Evolutionary conservation across 2,797 vertebrate genomes (phyloP).

Genomic region (Poeciliopsis presidionis): DNA sequence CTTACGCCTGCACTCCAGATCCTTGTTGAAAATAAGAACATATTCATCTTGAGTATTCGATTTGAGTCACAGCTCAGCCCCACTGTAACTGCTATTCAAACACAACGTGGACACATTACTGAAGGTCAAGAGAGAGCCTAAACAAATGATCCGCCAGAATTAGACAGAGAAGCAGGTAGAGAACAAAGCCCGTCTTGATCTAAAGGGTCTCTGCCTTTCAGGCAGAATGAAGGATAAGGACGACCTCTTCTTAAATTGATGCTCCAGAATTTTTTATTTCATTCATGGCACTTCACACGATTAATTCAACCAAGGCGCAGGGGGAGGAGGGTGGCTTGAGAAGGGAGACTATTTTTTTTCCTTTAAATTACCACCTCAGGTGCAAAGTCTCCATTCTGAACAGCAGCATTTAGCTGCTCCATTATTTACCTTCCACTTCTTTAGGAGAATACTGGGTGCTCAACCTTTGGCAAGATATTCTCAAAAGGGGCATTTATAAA

Average conservation of each 20-base stretch:
- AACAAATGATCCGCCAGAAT: conserved; percentile 26
- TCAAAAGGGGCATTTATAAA: neutral
- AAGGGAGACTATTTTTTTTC: conserved; percentile 37
- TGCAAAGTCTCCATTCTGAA: conserved; percentile 12
- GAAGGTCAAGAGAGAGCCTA: conserved; percentile 58
- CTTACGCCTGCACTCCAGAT: conserved; percentile 14
- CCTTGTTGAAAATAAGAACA: conserved; percentile 34
- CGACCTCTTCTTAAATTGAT: conserved; percentile 59
- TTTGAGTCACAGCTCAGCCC: conserved; percentile 16
- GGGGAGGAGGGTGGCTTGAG: conserved; percentile 24
- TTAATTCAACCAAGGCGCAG: conserved; percentile 37
- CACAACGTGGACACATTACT: conserved; percentile 51
- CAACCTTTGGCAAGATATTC: neutral
- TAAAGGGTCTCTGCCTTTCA: conserved; percentile 47
- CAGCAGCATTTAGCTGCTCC: neutral
- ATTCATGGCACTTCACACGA: conserved; percentile 54
- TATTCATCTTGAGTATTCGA: conserved; percentile 25
- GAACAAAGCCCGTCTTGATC: conserved; percentile 50
- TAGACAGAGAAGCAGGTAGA: conserved; percentile 11
- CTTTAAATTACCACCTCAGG: conserved; percentile 29
- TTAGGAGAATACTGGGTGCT: neutral
- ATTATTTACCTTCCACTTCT: neutral
- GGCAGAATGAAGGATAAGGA: conserved; percentile 52
- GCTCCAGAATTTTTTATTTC: conserved; percentile 36
- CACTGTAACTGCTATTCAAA: conserved; percentile 53